A percentile compares a stretch with the other conserved stretches of the same genome.
Conservation (phyloP, 2,888 invertebrate genomes). For the Scaptomyza parva region DNA sequence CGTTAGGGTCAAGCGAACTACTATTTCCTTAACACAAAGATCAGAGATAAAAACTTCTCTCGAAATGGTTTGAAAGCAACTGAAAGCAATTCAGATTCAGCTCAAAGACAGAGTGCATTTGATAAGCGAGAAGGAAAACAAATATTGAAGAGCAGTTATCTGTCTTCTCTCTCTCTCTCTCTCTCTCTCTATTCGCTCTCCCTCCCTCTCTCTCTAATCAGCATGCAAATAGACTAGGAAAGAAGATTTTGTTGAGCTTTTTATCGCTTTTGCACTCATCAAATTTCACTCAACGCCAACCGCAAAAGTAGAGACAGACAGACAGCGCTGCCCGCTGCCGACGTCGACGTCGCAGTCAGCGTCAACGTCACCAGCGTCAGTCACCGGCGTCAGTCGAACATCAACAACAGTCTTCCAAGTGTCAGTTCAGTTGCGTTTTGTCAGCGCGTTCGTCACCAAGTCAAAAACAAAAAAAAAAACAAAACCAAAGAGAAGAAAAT, state of each 20-base stretch:
- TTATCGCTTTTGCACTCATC: slow-evolving; percentile 52
- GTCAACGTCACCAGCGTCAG: slow-evolving; percentile 44
- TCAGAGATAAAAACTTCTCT: too few species aligned
- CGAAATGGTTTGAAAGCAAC: too few species aligned
- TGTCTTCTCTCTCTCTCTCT: not conserved
- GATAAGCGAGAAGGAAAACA: not conserved
- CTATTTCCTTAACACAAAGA: too few species aligned
- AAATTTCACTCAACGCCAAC: slow-evolving; percentile 58
- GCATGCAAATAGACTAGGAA: slow-evolving; percentile 49
- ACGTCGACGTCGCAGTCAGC: slow-evolving; percentile 3
- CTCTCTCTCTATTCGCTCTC: not conserved
- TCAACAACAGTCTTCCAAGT: slow-evolving; percentile 36
- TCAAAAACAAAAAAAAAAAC: not conserved
- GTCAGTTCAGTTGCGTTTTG: slow-evolving; percentile 76
- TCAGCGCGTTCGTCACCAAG: slow-evolving; percentile 70
- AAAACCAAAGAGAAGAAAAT: not conserved
- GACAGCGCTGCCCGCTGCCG: slow-evolving; percentile 30
- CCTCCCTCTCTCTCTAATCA: slow-evolving; percentile 41
- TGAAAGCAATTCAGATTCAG: too few species aligned
- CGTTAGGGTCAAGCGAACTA: not conserved
- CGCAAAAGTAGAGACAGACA: too few species aligned
- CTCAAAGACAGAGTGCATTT: not conserved
- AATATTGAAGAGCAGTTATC: not conserved
- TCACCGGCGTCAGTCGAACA: slow-evolving; percentile 29
- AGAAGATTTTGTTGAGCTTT: slow-evolving; percentile 28